phyloP scores from a whole-genome alignment of 2,888 invertebrate genomes.

The Drosophila paramelanica region DNA sequence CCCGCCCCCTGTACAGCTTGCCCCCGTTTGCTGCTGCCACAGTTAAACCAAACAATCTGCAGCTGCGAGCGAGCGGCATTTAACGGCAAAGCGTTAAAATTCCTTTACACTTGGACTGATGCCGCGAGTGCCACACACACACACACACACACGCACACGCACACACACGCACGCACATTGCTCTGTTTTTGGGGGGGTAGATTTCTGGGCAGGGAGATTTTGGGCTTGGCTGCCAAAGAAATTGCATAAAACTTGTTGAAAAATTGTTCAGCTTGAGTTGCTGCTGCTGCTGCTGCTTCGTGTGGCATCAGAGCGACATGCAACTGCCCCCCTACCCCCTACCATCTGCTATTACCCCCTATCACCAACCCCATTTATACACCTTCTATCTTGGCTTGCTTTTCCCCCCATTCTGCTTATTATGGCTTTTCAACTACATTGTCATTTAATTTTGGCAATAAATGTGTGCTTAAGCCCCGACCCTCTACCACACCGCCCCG shows the following conservation, averaged over 20 bases:
- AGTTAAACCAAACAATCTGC: conserved; percentile 76
- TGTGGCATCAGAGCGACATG: conserved; percentile 49
- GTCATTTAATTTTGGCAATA: conserved; percentile 83
- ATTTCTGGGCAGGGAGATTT: no score
- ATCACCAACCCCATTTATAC: no score
- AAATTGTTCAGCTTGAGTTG: conserved; percentile 64
- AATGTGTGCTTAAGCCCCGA: conserved; percentile 58
- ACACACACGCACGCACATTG: neutral
- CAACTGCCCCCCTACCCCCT: conserved; percentile 11
- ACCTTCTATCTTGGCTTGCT: neutral
- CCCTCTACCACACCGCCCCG: neutral
- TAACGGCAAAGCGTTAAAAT: conserved; percentile 73
- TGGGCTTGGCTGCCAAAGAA: conserved; percentile 29
- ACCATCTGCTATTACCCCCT: no score
- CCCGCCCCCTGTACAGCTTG: neutral
- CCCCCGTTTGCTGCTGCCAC: conserved; percentile 13
- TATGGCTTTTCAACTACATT: conserved; percentile 73
- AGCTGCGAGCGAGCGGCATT: conserved; percentile 61
- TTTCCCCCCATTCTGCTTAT: conserved; percentile 5
- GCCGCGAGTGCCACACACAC: conserved; percentile 49
- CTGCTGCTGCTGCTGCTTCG: conserved; percentile 17
- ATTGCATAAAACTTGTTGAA: conserved; percentile 76
- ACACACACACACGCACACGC: neutral
- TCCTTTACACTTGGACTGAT: conserved; percentile 77
- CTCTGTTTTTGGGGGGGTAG: neutral